Evolutionary conservation across 2,113 vertebrate genomes (phyloP).

Genomic region (Psittacus erithacus): DNA sequence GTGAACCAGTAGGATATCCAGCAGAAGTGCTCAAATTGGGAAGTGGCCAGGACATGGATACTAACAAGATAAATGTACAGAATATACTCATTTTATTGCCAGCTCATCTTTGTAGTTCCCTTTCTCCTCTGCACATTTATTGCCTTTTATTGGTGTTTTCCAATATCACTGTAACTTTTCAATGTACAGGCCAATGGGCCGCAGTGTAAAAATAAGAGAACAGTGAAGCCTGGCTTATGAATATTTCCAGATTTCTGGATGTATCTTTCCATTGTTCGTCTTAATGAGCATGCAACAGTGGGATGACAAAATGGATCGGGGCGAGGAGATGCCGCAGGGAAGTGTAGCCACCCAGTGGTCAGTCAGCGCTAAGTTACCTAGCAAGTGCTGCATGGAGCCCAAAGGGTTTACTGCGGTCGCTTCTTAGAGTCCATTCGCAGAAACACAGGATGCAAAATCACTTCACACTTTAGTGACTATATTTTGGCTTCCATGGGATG

Average conservation of each 20-base stretch:
- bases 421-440: neutral
- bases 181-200: neutral
- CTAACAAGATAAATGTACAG: constrained; percentile 20
- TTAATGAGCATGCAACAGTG: neutral
- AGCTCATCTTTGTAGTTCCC: neutral
- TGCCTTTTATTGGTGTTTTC: constrained; percentile 13
- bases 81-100: neutral
- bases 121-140: neutral
- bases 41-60: neutral
- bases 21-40: neutral
- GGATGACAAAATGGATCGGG: neutral
- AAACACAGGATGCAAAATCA: neutral
- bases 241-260: constrained; percentile 57
- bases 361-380: neutral
- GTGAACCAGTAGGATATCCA: neutral
- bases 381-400: neutral
- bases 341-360: constrained; percentile 69
- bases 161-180: constrained; percentile 19
- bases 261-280: constrained; percentile 22
- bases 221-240: neutral
- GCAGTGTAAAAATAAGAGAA: neutral
- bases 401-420: neutral
- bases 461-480: neutral
- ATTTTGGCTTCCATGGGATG: neutral
- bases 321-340: constrained; percentile 23